Base-by-base conservation (phyloP, 2,113 vertebrate genomes). In the Trichomycterus rosablanca region DNA sequence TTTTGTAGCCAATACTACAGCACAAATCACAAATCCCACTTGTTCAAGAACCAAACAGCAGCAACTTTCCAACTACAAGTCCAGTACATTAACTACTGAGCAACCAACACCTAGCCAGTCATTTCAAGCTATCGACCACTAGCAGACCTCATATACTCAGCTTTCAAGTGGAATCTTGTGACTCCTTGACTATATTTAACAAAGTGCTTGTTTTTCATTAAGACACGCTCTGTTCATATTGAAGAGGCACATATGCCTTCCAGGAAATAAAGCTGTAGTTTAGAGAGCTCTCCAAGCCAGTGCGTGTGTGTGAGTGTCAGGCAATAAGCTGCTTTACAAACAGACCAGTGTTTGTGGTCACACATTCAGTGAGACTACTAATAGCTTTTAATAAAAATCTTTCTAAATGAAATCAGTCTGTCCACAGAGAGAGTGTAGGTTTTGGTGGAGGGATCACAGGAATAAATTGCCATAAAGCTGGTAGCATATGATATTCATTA, bases 131-230 rank as follows among this genome's bases (percentile, higher is more conserved):
- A n/a, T n/a, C n/a, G n/a, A n/a, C 16, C 7, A 37, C 9, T 46
- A 15, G 14, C 20, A 55, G 14, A 16, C 19, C 30, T 4, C 26
- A 54, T 57, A 35, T 44, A 45, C 7, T 52, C 49, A 56, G 43
- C 34, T 42, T 64, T 56, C 32, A 45, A 43, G 53, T 64, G 54
- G 23, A 55, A 67, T 28, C 35, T n/a, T 32, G 16, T 9, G 48
- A 40, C n/a, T 50, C 44, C n/a, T 54, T 34, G 26, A 20, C 67
- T 53, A 15, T n/a, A n/a, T n/a, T n/a, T n/a, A n/a, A n/a, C n/a
- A n/a, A n/a, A n/a, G n/a, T n/a, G n/a, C n/a, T 43, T 63, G n/a
- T 59, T 58, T 58, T 70, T 63, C 40, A 49, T 69, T 26, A 48
- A 59, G 28, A 66, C 48, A 28, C 52, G 44, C 53, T 52, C 37